These are phyloP conservation scores for Pantherophis alleghaniensis DNA, from an alignment of 2,797 vertebrate genomes.

Conservation along the genomic window DNA sequence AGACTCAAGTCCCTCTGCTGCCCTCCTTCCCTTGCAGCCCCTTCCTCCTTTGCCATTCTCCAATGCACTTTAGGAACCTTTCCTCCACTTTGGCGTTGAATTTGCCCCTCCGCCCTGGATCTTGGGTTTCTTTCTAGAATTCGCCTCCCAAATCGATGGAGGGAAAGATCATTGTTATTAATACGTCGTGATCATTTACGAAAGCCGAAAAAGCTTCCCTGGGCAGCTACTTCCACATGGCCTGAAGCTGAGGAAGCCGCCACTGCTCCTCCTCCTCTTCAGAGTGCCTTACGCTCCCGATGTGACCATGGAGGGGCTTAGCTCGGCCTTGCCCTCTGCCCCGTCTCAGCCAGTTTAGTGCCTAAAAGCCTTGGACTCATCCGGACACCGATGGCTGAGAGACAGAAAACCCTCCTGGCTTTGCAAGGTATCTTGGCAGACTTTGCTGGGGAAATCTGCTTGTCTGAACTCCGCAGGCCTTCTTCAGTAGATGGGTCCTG, in stretches of 20 bases:
- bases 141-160: background rate
- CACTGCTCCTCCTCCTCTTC: background rate
- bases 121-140: background rate
- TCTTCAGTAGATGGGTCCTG: background rate
- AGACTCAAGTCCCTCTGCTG: background rate
- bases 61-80: background rate
- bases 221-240: slow-evolving; percentile 20
- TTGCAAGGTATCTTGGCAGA: background rate
- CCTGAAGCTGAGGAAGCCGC: background rate
- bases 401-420: background rate
- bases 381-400: background rate
- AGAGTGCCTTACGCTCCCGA: slow-evolving; percentile 50
- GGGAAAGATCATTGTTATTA: background rate
- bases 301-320: background rate
- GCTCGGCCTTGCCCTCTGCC: background rate
- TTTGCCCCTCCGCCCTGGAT: background rate
- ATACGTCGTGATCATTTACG: background rate
- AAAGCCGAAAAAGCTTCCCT: background rate
- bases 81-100: background rate
- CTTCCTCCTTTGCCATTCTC: background rate
- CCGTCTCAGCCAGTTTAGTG: background rate
- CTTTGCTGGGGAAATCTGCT: background rate
- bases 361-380: background rate
- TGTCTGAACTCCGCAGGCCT: background rate
- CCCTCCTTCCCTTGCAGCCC: background rate